Conservation (phyloP, 2,113 vertebrate genomes). For the Anthoscopus minutus region DNA sequence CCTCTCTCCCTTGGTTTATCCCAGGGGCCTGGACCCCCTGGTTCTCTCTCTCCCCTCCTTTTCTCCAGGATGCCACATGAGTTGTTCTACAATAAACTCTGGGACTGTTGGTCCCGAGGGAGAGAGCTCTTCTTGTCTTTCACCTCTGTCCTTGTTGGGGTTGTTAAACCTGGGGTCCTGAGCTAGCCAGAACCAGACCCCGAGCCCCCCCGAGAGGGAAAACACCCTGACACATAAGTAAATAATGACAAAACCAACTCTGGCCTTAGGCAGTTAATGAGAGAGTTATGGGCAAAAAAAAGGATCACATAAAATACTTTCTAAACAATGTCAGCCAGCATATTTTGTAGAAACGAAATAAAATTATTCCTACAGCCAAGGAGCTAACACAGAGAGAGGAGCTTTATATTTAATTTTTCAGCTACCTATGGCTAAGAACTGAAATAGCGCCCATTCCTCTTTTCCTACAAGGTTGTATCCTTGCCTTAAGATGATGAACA, state of each 20-base stretch:
- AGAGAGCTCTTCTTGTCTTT: too few relatives aligned
- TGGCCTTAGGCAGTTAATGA: neutral
- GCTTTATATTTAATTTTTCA: conserved; percentile 8
- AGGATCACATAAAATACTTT: neutral
- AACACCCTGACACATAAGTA: too few relatives aligned
- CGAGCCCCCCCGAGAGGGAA: too few relatives aligned
- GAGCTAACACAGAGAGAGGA: neutral
- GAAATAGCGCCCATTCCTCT: neutral
- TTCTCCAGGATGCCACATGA: too few relatives aligned
- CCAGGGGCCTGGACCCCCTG: too few relatives aligned
- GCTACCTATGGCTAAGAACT: neutral
- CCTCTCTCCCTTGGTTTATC: too few relatives aligned
- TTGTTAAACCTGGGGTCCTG: too few relatives aligned
- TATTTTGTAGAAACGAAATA: neutral
- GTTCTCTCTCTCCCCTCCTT: too few relatives aligned
- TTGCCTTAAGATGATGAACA: neutral
- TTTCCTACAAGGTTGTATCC: neutral
- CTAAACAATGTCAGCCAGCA: neutral
- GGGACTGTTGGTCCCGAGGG: too few relatives aligned
- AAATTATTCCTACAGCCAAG: neutral
- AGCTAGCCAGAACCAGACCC: too few relatives aligned
- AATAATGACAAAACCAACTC: conserved; percentile 12
- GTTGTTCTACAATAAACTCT: too few relatives aligned
- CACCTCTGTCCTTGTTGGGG: too few relatives aligned
- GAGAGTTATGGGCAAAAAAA: neutral